These are phyloP conservation scores for Prinia subflava DNA, from an alignment of 2,113 vertebrate genomes.

Conservation along the genomic window DNA sequence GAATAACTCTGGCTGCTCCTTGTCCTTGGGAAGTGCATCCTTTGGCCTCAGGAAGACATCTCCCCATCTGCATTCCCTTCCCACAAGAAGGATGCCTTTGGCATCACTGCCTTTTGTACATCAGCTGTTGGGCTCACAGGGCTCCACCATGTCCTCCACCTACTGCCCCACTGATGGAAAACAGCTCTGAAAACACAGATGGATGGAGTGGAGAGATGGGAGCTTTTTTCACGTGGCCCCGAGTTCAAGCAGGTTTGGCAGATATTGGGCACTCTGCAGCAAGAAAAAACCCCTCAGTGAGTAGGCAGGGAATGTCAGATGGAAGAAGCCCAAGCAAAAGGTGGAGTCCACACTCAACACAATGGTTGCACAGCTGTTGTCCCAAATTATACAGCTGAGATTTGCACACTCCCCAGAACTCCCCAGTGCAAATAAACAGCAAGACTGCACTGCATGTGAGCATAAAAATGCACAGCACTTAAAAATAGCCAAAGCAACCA, in stretches of 20 bases:
- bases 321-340: not conserved
- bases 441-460: not conserved
- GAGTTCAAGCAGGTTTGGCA: not conserved
- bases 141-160: not conserved
- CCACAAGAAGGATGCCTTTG: not conserved
- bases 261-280: not conserved
- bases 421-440: not conserved
- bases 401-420: not conserved
- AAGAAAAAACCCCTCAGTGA: not conserved
- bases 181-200: not conserved
- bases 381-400: not conserved
- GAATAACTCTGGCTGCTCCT: fast-evolving
- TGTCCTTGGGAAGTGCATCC: not conserved
- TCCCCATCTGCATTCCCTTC: not conserved
- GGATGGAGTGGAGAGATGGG: not conserved
- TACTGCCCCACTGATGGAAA: not conserved
- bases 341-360: not conserved
- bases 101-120: not conserved
- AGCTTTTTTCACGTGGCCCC: fast-evolving
- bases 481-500: not conserved
- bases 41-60: not conserved
- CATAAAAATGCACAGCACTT: not conserved
- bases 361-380: not conserved
- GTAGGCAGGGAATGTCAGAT: not conserved
- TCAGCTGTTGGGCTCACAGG: not conserved